Evolutionary conservation across 2,888 invertebrate genomes (phyloP), one percentile per base, ranked within the genome.

Genomic region (Drosophila leonis): DNA sequence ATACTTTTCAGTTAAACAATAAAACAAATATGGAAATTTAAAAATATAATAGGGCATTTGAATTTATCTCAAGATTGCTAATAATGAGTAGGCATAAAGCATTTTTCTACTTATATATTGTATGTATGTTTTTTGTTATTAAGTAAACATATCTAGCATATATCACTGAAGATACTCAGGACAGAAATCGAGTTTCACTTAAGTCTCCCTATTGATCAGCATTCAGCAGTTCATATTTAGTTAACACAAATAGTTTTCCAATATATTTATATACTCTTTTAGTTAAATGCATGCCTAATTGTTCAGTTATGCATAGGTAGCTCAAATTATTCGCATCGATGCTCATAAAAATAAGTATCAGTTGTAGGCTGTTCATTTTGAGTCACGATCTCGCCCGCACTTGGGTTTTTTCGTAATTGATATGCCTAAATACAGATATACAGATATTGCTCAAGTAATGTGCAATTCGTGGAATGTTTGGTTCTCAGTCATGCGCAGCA

Each of bases 401-500:
- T 35, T 15, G 35, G 35, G 6, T 0, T n/a, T 18, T n/a, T 54
- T 48, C 27, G 84, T 67, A 83, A 77, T 77, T 33, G 67, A 84
- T 84, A 86, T 72, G 66, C 61, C 59, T 15, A 54, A 54, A 65
- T 52, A 18, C 29, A n/a, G n/a, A n/a, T 24, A 15, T 27, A 4
- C 52, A 55, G 29, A 52, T 67, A 61, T 65, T 49, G 57, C 33
- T 24, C 56, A 61, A 39, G 56, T 65, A 39, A 54, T 61, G 46
- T 9, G 8, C 42, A 65, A 78, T 78, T 74, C 56, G 42, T 65
- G 75, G 76, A 78, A 82, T 77, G 69, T 52, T 51, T 72, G 78
- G 15, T 68, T 72, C 54, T 39, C 85, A 83, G 74, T 81, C 85
- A 85, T 72, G 82, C 74, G 70, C 48, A 64, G 60, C 66, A 10